phyloP scores from a whole-genome alignment of 2,797 vertebrate genomes.

The Aulostomus chinensis region DNA sequence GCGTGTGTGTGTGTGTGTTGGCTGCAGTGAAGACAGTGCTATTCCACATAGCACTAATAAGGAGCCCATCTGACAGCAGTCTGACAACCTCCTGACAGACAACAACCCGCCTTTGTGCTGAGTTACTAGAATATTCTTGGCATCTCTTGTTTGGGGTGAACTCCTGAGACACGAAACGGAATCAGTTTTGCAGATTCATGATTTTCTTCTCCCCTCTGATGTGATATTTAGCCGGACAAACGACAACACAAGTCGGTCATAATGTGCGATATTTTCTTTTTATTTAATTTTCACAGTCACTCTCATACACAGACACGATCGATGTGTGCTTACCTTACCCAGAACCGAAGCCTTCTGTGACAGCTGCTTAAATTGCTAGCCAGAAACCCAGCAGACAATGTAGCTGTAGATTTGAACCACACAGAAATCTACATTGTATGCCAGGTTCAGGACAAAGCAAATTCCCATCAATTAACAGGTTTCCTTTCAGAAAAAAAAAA shows the following conservation, averaged over 20 bases:
- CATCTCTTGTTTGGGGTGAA: constrained; percentile 60
- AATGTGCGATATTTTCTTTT: constrained; percentile 48
- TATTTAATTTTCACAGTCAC: constrained; percentile 61
- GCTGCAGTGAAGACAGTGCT: constrained; percentile 35
- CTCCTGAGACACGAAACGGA: constrained; percentile 52
- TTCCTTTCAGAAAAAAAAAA: not conserved
- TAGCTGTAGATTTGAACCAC: constrained; percentile 98
- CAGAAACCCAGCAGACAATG: constrained; percentile 99
- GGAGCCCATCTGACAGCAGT: constrained; percentile 54
- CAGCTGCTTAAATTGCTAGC: constrained; percentile 79
- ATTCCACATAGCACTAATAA: constrained; percentile 66
- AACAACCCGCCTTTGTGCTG: constrained; percentile 61
- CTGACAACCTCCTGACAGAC: constrained; percentile 68
- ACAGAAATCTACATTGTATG: constrained; percentile 99
- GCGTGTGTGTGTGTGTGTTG: constrained; percentile 27
- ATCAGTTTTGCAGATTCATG: constrained; percentile 50
- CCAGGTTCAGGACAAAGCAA: constrained; percentile 96
- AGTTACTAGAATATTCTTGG: constrained; percentile 62
- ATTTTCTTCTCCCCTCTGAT: constrained; percentile 17
- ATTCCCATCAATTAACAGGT: not conserved
- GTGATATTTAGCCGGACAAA: constrained; percentile 41
- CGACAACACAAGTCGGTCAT: constrained; percentile 49
- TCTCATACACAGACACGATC: constrained; percentile 5
- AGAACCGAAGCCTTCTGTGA: not conserved
- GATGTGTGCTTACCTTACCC: constrained; percentile 48